These are phyloP conservation scores for Malthinus seriepunctatus DNA, from an alignment of 2,888 invertebrate genomes.

Conservation along the genomic window DNA sequence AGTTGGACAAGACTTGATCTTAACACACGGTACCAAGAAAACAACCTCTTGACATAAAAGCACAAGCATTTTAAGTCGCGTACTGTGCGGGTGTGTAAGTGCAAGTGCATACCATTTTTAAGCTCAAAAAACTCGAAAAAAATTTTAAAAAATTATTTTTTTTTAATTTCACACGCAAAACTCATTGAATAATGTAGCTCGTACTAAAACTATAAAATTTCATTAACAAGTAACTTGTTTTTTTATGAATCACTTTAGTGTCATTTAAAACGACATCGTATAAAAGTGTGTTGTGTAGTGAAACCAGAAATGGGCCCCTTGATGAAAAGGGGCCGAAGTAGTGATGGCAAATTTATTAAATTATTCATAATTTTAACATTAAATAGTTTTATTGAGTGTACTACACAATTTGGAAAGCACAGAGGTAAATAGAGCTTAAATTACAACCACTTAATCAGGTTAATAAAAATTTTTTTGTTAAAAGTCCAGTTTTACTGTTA, in stretches of 20 bases:
- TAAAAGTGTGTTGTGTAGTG: constrained; percentile 15
- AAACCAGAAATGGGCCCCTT: constrained; percentile 17
- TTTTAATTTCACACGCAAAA: constrained; percentile 18
- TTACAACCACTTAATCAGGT: too few relatives aligned
- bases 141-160: constrained; percentile 11
- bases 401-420: neutral
- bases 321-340: constrained; percentile 7
- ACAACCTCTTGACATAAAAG: constrained; percentile 33
- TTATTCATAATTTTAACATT: too few relatives aligned
- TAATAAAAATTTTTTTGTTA: too few relatives aligned
- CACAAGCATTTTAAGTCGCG: constrained; percentile 29
- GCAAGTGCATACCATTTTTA: constrained; percentile 11
- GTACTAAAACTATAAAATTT: constrained; percentile 23
- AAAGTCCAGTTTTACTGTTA: constrained; percentile 14
- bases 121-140: neutral
- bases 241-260: constrained; percentile 23
- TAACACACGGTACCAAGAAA: constrained; percentile 21
- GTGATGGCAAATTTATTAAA: too few relatives aligned
- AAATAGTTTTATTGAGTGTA: too few relatives aligned
- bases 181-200: constrained; percentile 22
- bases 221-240: constrained; percentile 20
- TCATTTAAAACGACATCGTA: constrained; percentile 22
- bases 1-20: constrained; percentile 35
- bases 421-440: neutral
- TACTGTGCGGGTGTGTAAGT: constrained; percentile 26